Evolutionary conservation across 2,888 invertebrate species (phyloP).

Genomic region (Diaphora mendica): DNA sequence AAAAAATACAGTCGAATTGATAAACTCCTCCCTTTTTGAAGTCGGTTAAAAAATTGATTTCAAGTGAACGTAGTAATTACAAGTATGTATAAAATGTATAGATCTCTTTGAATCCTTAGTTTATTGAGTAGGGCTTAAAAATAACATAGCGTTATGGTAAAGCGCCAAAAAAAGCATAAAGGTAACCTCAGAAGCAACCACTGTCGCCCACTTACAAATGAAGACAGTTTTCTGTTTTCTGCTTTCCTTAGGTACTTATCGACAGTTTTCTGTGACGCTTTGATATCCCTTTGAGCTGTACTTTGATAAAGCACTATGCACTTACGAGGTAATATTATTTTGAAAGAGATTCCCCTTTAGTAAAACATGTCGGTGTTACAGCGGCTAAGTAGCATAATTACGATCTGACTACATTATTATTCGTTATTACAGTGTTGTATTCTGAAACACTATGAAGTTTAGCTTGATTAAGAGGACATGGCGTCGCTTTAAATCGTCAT

Average conservation of each 20-base stretch:
- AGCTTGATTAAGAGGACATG: conserved; percentile 41
- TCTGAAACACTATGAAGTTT: conserved; percentile 26
- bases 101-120: neutral
- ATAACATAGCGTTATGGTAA: neutral
- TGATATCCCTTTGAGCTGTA: neutral
- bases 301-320: neutral
- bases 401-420: conserved; percentile 42
- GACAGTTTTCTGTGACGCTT: neutral
- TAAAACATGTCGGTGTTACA: conserved; percentile 22
- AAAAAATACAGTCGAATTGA: too few species aligned
- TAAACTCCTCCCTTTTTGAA: too few species aligned
- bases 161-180: too few species aligned
- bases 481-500: conserved; percentile 19
- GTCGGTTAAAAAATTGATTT: too few species aligned
- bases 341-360: conserved; percentile 11
- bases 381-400: conserved; percentile 44
- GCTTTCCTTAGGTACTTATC: neutral
- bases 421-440: conserved; percentile 43
- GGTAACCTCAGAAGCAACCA: too few species aligned
- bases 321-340: neutral
- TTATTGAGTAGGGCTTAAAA: neutral
- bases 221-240: too few species aligned
- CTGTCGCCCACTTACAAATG: too few species aligned
- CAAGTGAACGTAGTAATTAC: too few species aligned
- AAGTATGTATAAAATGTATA: neutral